Base-by-base conservation (phyloP, 53 echinoderm and acorn worm species). In the Crossaster papposus region DNA sequence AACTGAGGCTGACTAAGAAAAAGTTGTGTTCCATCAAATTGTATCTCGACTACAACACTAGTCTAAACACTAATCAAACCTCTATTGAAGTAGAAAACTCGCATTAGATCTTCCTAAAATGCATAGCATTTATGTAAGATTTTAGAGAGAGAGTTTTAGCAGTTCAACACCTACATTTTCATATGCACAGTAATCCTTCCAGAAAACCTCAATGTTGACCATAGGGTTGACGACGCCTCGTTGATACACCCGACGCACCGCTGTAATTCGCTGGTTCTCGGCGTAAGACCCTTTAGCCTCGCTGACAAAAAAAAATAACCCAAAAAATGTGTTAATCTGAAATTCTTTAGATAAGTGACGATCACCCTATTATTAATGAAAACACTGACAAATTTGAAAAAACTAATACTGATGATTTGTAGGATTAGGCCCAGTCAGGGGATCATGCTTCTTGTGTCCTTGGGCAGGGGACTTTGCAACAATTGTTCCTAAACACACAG, bases 271-370 rank as follows among this genome's bases (percentile, higher is more conserved):
- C 85, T 99, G 99, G 81, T 99, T 99, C 89, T 99, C 99, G 2
- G 99, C 99, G 32, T 99, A 98, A 0, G 99, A 99, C 30, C 96
- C 99, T 2, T 96, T 96, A 14, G 99, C 99, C 83, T 99, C 99
- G 78, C 95, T 95, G 82, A 23, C 51, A 79, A 36, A 68, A 17
- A 68, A 17, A 54, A 9, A n/a, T 26, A 4, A 28, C n/a, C 10
- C 2, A 0, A 28, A 28, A 24, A 68, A 68, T 28, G 4, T 26
- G 3, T 68, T 26, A 26, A 68, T 65, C 8, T 1, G 8, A 7
- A 23, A 65, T 65, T 26, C 6, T 4, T 65, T 65, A 28, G 24
- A 26, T 65, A 26, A 26, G 8, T 26, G 6, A 26, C 9, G 20
- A 65, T 2, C n/a, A 18, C 14, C 11, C 55, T 17, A 55, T 58